phyloP scores from a whole-genome alignment of 2,797 vertebrate genomes.

The Taeniopygia guttata region DNA sequence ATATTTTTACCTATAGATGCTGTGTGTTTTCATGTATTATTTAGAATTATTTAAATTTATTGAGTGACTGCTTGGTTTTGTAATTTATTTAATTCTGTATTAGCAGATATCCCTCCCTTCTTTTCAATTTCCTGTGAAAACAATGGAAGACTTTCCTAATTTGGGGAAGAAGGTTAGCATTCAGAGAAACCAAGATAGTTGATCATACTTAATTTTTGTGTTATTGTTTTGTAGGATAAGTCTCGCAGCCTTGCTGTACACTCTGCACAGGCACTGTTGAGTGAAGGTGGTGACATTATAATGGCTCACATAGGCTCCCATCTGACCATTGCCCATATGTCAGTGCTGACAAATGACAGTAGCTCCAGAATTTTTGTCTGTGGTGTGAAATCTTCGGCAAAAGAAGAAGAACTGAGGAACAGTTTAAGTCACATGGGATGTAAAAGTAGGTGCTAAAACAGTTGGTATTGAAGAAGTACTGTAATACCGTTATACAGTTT shows the following conservation, averaged over 20 bases:
- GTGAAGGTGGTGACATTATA: constrained; percentile 78
- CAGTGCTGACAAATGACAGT: constrained; percentile 71
- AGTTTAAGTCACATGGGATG: constrained; percentile 80
- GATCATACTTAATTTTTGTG: background rate
- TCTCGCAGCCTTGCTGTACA: constrained; percentile 85
- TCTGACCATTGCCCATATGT: constrained; percentile 83
- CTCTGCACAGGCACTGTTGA: constrained; percentile 76
- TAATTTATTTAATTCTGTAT: background rate
- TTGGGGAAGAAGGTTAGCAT: background rate
- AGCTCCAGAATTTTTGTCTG: constrained; percentile 80
- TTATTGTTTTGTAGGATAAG: constrained; percentile 82
- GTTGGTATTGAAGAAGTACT: background rate
- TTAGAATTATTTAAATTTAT: background rate
- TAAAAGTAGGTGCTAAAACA: constrained; percentile 79
- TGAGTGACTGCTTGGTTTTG: background rate
- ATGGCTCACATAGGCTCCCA: constrained; percentile 82
- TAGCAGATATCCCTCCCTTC: background rate
- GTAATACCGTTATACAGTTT: background rate
- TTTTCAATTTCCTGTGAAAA: background rate
- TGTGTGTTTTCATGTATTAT: background rate
- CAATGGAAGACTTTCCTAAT: background rate
- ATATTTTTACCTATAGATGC: background rate
- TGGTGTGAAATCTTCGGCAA: constrained; percentile 69
- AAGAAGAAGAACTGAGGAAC: constrained; percentile 75
- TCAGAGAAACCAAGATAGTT: background rate